Conservation (phyloP, 2,113 vertebrate genomes). For the Onychorhynchus coronatus region DNA sequence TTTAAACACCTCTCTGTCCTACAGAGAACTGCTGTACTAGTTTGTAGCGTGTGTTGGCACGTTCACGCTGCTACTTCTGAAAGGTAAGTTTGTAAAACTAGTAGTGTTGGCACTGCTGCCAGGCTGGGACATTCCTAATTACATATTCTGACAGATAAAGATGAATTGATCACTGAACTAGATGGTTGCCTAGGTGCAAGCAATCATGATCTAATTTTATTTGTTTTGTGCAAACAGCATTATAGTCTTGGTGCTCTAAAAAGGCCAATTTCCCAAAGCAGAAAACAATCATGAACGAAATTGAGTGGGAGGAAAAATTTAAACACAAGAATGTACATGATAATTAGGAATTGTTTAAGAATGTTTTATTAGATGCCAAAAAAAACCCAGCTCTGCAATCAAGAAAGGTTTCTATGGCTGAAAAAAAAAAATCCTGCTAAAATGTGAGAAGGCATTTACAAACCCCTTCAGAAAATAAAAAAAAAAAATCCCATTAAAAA, state of each 20-base stretch:
- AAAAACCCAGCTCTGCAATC: background rate
- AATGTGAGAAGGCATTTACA: background rate
- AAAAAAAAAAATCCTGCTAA: background rate
- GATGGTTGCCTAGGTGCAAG: background rate
- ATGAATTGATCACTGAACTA: background rate
- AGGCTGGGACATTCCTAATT: background rate
- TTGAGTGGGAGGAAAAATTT: slow-evolving; percentile 31
- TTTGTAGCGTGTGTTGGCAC: background rate
- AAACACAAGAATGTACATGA: slow-evolving; percentile 3
- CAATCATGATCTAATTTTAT: slow-evolving; percentile 16
- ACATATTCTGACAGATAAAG: background rate
- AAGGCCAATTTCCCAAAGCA: background rate
- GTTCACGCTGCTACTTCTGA: background rate
- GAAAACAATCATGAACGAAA: slow-evolving; percentile 40
- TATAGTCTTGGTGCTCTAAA: background rate
- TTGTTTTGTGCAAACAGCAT: slow-evolving; percentile 34
- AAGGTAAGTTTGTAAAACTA: background rate
- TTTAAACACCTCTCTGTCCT: background rate
- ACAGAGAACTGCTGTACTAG: background rate
- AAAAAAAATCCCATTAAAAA: background rate
- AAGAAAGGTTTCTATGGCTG: background rate
- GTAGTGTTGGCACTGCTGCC: background rate
- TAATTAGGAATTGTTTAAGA: slow-evolving; percentile 53
- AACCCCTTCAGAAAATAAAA: background rate
- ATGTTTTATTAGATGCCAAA: slow-evolving; percentile 28